phyloP scores from a whole-genome alignment of 2,888 invertebrate genomes.

The Platypus cylindrus region DNA sequence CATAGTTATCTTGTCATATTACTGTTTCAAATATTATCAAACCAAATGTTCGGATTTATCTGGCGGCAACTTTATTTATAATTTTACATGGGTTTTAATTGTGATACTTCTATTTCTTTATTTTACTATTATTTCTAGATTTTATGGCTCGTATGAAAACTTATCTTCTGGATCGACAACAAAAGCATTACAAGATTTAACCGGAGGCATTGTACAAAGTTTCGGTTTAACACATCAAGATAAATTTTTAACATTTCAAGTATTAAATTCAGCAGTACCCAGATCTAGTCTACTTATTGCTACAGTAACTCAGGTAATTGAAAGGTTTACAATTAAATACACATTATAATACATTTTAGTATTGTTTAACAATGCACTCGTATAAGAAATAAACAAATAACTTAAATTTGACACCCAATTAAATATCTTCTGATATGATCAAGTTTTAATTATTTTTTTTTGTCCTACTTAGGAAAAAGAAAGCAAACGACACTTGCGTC shows the following conservation, averaged over 20 bases:
- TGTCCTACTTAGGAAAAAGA: constrained; percentile 38
- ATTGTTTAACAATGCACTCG: neutral
- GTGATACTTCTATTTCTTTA: neutral
- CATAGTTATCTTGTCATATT: too few species aligned
- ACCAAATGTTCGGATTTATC: too few species aligned
- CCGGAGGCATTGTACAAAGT: constrained; percentile 65
- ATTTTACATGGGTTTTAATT: too few species aligned
- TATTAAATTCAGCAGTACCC: constrained; percentile 54
- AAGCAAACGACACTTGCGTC: constrained; percentile 41
- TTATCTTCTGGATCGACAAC: constrained; percentile 51
- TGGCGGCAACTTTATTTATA: too few species aligned
- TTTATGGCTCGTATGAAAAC: constrained; percentile 58
- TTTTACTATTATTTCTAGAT: constrained; percentile 29
- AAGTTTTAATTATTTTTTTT: constrained; percentile 4
- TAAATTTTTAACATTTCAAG: constrained; percentile 51
- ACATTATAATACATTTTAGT: neutral
- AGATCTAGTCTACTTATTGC: constrained; percentile 57
- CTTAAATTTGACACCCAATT: neutral
- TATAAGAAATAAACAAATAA: too few species aligned
- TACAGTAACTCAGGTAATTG: constrained; percentile 46
- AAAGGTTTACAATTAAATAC: neutral
- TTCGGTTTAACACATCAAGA: constrained; percentile 52
- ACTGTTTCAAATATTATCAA: too few species aligned
- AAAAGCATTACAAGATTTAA: constrained; percentile 57
- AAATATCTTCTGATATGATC: neutral